Evolutionary conservation across 92 coral and sea anemone genomes (phyloP), one percentile per base, ranked within the genome.

Genomic region (Heliopora coerulea): DNA sequence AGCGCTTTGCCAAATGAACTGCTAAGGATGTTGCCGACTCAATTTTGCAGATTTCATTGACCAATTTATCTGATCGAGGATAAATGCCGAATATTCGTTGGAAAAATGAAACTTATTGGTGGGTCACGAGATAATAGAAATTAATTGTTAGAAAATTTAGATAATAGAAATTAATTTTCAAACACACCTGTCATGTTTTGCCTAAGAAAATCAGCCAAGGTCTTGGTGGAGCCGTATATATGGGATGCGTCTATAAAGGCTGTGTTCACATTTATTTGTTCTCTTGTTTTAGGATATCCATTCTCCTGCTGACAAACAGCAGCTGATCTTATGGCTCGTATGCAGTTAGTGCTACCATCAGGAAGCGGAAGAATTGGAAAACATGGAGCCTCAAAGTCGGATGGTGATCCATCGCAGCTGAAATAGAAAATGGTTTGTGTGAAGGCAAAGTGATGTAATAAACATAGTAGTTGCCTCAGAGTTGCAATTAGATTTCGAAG

Each of bases 251-350:
- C 77, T 3, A 70, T 18, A 34, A 18, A 33, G 17, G 62, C 63
- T 1, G 77, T 70, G 18, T 70, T 70, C 10, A 70, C 77, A 25
- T 70, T 70, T 54, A 70, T 70, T 52, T 70, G 77, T 25, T 70
- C 77, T 54, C 63, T 70, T 20, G 52, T 41, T 21, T 1, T 30
- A 32, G 48, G 49, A 15, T 20, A 32, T 41, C 63, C 62, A 0
- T 52, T 24, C 28, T 1, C 1, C 0, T 28, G 28, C 29, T 33
- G 32, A 25, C 77, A 70, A 56, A 37, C 35, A 28, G 77, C 77
- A 32, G 77, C 49, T 18, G 77, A 70, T 27, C 77, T 52, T 33
- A 34, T 58, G n/a, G 54, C 40, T 17, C 62, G 77, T 8, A 54
- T 31, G 15, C 77, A 70, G 3, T 58, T 42, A 5, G 58, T 35